phyloP scores from a whole-genome alignment of 2,113 vertebrate species.

The Numida meleagris region DNA sequence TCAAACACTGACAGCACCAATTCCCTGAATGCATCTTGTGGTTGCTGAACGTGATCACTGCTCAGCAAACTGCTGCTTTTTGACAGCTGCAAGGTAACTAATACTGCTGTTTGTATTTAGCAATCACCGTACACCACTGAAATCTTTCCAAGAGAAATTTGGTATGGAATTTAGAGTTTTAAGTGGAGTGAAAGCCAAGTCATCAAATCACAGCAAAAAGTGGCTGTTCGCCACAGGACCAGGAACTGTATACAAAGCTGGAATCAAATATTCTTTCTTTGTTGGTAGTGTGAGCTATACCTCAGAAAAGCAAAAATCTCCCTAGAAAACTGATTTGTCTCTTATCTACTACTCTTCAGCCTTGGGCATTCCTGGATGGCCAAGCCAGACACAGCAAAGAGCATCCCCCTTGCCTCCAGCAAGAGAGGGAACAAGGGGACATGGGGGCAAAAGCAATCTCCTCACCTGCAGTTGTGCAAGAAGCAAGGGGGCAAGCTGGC shows the following conservation, averaged over 20 bases:
- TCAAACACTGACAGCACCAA: constrained; percentile 64
- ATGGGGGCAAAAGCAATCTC: accelerated
- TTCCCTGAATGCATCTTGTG: constrained; percentile 73
- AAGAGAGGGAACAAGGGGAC: not conserved
- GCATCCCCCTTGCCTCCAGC: not conserved
- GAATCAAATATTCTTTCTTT: not conserved
- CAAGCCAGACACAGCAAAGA: not conserved
- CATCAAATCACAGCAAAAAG: not conserved
- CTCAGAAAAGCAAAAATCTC: not conserved
- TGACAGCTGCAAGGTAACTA: constrained; percentile 21
- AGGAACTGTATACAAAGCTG: not conserved
- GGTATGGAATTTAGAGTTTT: not conserved
- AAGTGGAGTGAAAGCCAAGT: not conserved
- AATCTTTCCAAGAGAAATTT: not conserved
- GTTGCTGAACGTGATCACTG: constrained; percentile 60
- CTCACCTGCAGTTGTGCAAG: not conserved
- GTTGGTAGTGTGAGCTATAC: not conserved
- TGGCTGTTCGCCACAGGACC: not conserved
- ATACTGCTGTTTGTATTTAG: not conserved
- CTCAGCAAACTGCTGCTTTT: constrained; percentile 18
- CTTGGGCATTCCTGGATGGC: not conserved
- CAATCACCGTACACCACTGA: not conserved
- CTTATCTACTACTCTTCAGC: not conserved
- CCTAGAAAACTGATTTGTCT: not conserved
- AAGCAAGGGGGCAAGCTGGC: not conserved